Percentiles rank a stretch among this genome's conserved stretches.
phyloP scores from a whole-genome alignment of 2,797 vertebrate genomes.

The Buphagus erythrorhynchus region DNA sequence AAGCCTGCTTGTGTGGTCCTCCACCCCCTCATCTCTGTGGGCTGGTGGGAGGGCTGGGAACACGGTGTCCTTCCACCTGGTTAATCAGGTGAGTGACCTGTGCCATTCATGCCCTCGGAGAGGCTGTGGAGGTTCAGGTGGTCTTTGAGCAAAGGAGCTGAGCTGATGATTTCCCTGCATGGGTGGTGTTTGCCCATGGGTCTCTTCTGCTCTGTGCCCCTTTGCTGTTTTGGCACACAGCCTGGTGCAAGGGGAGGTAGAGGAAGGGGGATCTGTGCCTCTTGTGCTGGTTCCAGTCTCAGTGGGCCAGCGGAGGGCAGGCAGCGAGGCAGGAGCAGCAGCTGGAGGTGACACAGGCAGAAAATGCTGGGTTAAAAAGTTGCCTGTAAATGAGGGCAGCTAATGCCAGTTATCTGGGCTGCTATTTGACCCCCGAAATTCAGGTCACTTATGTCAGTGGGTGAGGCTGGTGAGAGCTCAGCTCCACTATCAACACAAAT shows the following conservation, averaged over 20 bases:
- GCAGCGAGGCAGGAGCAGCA: not conserved
- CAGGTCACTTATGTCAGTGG: not conserved
- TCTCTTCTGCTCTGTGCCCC: not conserved
- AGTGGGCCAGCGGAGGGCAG: accelerated
- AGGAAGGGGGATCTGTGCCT: not conserved
- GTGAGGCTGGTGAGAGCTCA: not conserved
- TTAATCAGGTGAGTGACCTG: accelerated
- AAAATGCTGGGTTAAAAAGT: not conserved
- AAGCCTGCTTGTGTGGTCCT: not conserved
- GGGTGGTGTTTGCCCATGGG: not conserved
- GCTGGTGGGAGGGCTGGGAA: not conserved
- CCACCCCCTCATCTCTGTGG: not conserved
- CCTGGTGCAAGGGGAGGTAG: not conserved
- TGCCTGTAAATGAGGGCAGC: not conserved
- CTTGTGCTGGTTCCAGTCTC: not conserved
- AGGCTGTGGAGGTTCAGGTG: not conserved
- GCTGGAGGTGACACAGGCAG: accelerated
- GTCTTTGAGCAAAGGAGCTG: not conserved
- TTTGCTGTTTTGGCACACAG: not conserved
- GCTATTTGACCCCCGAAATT: accelerated
- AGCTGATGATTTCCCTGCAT: not conserved
- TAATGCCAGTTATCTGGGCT: not conserved
- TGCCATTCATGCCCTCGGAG: accelerated
- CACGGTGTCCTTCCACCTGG: accelerated
- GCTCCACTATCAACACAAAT: not conserved